These are phyloP conservation scores for Arion vulgaris DNA, from an alignment of 1,140 invertebrate genomes.

Conservation along the genomic window DNA sequence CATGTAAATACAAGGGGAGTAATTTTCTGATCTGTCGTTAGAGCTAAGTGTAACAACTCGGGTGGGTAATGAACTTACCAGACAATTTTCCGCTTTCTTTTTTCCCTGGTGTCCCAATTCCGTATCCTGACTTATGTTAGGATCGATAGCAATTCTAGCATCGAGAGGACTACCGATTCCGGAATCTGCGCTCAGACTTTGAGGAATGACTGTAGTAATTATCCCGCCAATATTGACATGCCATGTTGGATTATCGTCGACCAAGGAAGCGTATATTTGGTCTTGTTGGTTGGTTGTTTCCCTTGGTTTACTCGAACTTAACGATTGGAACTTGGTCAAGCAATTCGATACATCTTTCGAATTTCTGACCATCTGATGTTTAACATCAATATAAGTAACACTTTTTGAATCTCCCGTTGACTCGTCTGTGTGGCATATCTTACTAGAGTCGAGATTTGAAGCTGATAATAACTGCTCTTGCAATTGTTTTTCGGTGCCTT, in stretches of 20 bases:
- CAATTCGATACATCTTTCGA: neutral
- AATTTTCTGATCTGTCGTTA: neutral
- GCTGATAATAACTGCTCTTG: neutral
- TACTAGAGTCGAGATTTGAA: neutral
- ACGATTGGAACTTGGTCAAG: neutral
- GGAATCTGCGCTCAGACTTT: constrained; percentile 20
- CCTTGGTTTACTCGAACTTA: neutral
- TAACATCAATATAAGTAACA: neutral
- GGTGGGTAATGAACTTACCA: neutral
- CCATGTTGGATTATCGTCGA: neutral
- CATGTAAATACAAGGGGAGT: neutral
- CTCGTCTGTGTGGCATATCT: neutral
- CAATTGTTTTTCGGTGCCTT: too few species aligned
- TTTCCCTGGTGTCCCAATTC: constrained; percentile 7
- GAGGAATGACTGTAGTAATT: constrained; percentile 19
- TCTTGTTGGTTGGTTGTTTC: neutral
- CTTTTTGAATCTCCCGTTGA: neutral
- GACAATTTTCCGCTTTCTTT: neutral
- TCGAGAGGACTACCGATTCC: constrained; percentile 16
- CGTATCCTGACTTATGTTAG: neutral
- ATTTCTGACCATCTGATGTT: neutral
- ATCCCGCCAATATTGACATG: neutral
- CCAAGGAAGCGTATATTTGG: neutral
- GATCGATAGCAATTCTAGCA: neutral
- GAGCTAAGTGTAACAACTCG: too few species aligned